phyloP scores from a whole-genome alignment of 2,113 vertebrate genomes.

The Trichechus manatus region DNA sequence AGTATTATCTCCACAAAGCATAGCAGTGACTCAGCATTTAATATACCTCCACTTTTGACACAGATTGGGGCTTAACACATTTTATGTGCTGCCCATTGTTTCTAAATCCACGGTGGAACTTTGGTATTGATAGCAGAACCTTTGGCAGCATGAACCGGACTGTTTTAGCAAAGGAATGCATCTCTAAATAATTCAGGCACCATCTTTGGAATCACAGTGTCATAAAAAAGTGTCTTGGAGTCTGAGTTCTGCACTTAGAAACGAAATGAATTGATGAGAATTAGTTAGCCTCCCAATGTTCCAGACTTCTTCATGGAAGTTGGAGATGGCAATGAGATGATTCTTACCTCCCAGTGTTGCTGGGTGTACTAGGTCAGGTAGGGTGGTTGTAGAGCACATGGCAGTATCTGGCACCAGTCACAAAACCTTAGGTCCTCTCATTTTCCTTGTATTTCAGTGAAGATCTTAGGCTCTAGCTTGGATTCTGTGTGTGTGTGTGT shows the following conservation, averaged over 20 bases:
- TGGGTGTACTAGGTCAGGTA: not conserved
- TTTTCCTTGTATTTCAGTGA: not conserved
- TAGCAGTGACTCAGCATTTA: conserved; percentile 69
- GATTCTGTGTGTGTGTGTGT: not conserved
- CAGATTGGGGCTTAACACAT: conserved; percentile 45
- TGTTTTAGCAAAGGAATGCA: not conserved
- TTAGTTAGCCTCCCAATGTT: not conserved
- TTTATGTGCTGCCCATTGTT: conserved; percentile 54
- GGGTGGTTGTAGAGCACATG: too few relatives aligned
- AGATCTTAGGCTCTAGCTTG: not conserved
- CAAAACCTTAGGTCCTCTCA: not conserved
- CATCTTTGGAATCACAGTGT: not conserved
- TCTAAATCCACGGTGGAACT: conserved; percentile 50
- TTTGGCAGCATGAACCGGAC: not conserved
- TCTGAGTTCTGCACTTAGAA: not conserved
- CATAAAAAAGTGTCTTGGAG: not conserved
- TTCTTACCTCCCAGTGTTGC: not conserved
- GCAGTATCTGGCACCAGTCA: not conserved
- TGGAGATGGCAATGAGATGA: not conserved
- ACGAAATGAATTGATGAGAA: not conserved
- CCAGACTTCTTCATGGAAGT: not conserved
- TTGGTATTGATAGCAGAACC: conserved; percentile 3
- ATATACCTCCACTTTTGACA: conserved; percentile 49
- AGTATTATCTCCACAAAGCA: conserved; percentile 62
- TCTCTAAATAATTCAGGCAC: not conserved